Evolutionary conservation across 2,797 vertebrate species (phyloP), one percentile per base, ranked within the genome.

Genomic region (Tauraco hartlaubi): DNA sequence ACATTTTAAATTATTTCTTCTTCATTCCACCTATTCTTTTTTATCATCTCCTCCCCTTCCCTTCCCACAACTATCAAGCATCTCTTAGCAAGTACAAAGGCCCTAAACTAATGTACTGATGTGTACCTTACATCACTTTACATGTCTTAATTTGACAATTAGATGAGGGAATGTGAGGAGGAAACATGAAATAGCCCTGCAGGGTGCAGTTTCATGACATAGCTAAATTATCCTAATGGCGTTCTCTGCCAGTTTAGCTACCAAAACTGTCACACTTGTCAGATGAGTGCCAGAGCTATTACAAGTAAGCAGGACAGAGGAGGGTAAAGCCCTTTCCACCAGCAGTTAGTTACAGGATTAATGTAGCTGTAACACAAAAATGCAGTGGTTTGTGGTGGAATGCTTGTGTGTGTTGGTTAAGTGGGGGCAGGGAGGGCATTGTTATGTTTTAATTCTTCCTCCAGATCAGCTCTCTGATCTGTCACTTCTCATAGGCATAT

Each of bases 221-320:
- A 94, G 48, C 13, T 94, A 56, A 91, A 85, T 88, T 94, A 89
- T 82, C 39, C 18, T 92, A 85, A 91, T 73, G 17, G 9, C 12
- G 28, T 76, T 56, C 51, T 75, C 63, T 82, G 52, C 55, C 29
- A 58, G 22, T 93, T 93, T 64, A 73, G 35, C 51, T 89, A 73
- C n/a, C 48, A n/a, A 33, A 89, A 63, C 25, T 72, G 15, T 83
- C 81, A 71, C 41, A 80, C 29, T 16, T 63, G 44, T 59, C 59
- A 87, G 59, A 26, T 55, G 41, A 87, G 29, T 21, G 43, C 35
- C 71, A 85, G 22, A 82, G 63, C 21, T 55, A 61, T 16, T 35
- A 26, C n/a, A 86, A 78, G 7, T 49, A 35, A 68, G 41, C 15
- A 80, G 35, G 39, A 61, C 33, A 44, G 39, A 73, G 37, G 5